These are phyloP conservation scores for Wasmannia auropunctata DNA, from an alignment of 1,140 invertebrate species.

Conservation along the genomic window DNA sequence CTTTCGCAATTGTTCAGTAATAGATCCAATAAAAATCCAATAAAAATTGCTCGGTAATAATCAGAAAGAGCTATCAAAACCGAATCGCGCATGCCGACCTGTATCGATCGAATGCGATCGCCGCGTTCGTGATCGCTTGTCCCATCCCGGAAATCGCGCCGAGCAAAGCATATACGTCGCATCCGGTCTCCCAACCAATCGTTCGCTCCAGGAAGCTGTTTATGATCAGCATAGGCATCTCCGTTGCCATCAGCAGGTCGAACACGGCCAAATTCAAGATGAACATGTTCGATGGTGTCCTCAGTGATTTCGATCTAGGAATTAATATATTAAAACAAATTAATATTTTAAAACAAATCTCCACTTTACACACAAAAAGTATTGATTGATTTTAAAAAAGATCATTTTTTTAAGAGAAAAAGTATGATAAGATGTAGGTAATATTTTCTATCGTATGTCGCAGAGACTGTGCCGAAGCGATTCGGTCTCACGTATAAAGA, in stretches of 20 bases:
- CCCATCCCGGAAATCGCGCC: conserved; percentile 90
- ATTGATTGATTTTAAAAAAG: neutral
- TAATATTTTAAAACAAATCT: neutral
- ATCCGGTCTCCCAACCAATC: conserved; percentile 89
- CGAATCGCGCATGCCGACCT: conserved; percentile 82
- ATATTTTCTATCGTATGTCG: neutral
- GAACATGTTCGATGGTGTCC: conserved; percentile 93
- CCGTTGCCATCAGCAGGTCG: conserved; percentile 91
- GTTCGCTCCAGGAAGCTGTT: conserved; percentile 89
- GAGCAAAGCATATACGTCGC: conserved; percentile 89
- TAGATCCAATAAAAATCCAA: neutral
- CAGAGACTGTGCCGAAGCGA: neutral
- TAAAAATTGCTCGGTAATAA: neutral
- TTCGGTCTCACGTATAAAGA: conserved; percentile 28
- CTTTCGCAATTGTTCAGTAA: neutral
- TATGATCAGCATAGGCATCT: conserved; percentile 90
- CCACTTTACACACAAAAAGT: too few species aligned
- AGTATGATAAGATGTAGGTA: neutral
- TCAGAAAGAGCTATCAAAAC: neutral
- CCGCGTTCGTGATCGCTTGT: conserved; percentile 90
- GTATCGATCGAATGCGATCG: conserved; percentile 92
- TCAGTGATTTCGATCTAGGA: conserved; percentile 89
- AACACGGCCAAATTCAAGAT: conserved; percentile 92
- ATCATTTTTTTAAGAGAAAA: neutral
- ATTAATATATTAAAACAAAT: neutral